Percentiles rank a stretch among this genome's conserved stretches.
Conservation (phyloP, 1,140 invertebrate species). For the Solen grandis region DNA sequence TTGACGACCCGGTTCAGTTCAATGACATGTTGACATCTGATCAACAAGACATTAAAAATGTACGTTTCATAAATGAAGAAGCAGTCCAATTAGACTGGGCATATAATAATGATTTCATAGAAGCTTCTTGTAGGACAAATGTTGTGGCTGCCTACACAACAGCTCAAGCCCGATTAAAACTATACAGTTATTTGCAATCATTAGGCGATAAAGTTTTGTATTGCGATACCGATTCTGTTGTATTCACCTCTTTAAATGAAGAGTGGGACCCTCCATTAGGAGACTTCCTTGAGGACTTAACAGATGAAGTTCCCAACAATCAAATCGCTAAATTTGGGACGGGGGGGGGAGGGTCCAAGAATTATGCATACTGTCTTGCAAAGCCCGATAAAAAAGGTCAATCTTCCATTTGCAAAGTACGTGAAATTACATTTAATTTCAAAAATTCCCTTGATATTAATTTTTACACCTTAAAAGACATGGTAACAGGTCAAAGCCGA, state of each 20-base stretch:
- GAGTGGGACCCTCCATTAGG: not conserved
- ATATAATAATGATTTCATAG: not conserved
- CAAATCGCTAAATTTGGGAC: not conserved
- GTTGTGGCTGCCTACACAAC: conserved; percentile 15
- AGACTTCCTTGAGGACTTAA: conserved; percentile 5
- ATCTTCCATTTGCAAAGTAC: not conserved
- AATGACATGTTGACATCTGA: not conserved
- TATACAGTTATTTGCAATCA: conserved; percentile 1
- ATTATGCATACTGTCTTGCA: not conserved
- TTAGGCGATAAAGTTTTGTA: not conserved
- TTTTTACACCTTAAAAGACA: not conserved
- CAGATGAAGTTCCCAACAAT: conserved; percentile 8
- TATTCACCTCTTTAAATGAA: not conserved
- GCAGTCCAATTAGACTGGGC: too few relatives aligned
- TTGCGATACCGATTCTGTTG: conserved; percentile 8
- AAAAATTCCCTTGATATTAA: not conserved
- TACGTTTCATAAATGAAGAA: too few relatives aligned
- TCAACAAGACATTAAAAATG: not conserved
- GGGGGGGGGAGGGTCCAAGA: not conserved
- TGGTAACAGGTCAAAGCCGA: not conserved
- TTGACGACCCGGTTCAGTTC: not conserved
- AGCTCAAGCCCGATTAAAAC: conserved; percentile 1
- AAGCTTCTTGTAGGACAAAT: not conserved
- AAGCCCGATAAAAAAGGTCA: not conserved
- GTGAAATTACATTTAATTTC: not conserved